These are phyloP conservation scores for Paradoxurus hermaphroditus DNA, from an alignment of 2,113 vertebrate genomes.

Conservation along the genomic window DNA sequence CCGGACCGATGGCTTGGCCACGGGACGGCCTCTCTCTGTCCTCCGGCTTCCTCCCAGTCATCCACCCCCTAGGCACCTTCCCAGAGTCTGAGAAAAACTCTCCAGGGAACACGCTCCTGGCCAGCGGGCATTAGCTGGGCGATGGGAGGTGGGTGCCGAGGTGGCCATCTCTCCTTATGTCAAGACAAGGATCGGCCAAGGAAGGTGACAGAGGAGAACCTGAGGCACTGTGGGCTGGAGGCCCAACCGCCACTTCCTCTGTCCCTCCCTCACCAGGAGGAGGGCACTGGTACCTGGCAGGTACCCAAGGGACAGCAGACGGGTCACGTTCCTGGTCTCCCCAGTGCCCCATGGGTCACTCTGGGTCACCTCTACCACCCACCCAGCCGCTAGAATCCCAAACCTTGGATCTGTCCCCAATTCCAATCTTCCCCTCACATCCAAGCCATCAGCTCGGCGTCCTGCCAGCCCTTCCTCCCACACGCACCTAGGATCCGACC, in stretches of 20 bases:
- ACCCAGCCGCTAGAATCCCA: neutral
- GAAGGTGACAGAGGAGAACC: neutral
- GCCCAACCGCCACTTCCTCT: neutral
- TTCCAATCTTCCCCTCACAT: neutral
- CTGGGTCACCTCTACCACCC: neutral
- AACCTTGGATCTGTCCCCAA: fast-evolving
- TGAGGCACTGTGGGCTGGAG: neutral
- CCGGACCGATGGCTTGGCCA: neutral
- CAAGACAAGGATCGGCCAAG: neutral
- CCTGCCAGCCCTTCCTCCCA: neutral
- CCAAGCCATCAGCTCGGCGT: neutral
- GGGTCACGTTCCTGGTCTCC: neutral
- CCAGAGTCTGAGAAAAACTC: neutral
- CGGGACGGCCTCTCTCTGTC: neutral
- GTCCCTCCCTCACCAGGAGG: neutral
- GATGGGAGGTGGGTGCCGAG: neutral
- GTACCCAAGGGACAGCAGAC: neutral
- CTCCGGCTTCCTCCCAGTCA: neutral
- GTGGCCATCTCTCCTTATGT: neutral
- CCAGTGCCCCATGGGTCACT: neutral
- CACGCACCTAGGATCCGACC: neutral
- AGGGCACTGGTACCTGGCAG: neutral
- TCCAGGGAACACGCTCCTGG: neutral
- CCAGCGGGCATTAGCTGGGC: too few relatives aligned
- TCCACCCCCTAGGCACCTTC: neutral